Base-by-base conservation (phyloP, 2,797 vertebrate species). In the Argentina silus region DNA sequence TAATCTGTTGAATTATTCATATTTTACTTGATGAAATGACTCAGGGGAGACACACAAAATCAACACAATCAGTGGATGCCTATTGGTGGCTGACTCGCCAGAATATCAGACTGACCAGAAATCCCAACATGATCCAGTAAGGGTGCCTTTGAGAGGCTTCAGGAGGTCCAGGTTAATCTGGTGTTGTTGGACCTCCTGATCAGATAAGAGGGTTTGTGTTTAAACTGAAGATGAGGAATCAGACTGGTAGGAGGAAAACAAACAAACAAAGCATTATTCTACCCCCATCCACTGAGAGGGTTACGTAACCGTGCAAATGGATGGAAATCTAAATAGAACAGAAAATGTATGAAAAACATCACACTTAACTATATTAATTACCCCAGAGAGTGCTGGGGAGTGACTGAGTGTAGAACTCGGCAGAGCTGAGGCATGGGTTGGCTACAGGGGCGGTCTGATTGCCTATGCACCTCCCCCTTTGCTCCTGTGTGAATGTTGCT, bases 261-360 rank as follows among this genome's bases (percentile, higher is more conserved):
- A 60, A 23, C 21, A 59, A 23, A 60, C 4, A 36, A 36, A 36
- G 27, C 27, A 36, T 4, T 36, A 23, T 8, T 4, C 8, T 60
- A 14, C 5, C 4, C 27, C 57, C 6, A 60, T 60, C 6, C 21
- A 42, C 23, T 15, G 45, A 66, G 74, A 76, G 60, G n/a, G 44
- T 82, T 76, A 71, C 21, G 44, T 82, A 82, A 78, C 61, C 62
- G 45, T 71, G 62, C 64, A 78, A 76, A 79, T 74, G 70, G 73
- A 75, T 74, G 70, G 63, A 14, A 60, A 69, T 57, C 73, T 47
- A 45, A 36, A 36, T 62, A 60, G 55, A 69, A 72, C n/a, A 50
- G 27, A 62, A 42, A 63, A 68, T 55, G 71, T 53, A 51, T 45
- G 43, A 62, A 67, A 36, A 55, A 64, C 17, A 75, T 7, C 17